phyloP scores from a whole-genome alignment of 2,113 vertebrate genomes.

The Ahaetulla prasina region DNA sequence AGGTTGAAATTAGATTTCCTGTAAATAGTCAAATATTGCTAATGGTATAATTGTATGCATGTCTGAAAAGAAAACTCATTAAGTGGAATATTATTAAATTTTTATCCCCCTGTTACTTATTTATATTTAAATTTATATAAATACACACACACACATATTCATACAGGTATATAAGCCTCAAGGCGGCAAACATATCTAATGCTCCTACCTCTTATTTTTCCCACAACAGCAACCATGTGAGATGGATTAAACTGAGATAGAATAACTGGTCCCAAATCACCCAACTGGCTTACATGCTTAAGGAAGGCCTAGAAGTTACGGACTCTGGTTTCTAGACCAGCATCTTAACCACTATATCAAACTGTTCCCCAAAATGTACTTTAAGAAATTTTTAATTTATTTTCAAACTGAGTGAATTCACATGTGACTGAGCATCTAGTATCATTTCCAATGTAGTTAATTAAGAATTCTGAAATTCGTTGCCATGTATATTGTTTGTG shows the following conservation, averaged over 20 bases:
- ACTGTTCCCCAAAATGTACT: not conserved
- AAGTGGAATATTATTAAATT: not conserved
- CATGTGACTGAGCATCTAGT: not conserved
- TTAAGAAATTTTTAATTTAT: not conserved
- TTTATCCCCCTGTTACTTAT: not conserved
- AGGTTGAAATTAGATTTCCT: no score
- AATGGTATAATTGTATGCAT: not conserved
- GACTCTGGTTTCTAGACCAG: not conserved
- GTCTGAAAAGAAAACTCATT: not conserved
- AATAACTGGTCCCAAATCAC: not conserved
- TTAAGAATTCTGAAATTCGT: not conserved
- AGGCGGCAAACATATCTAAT: not conserved
- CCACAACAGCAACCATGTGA: not conserved
- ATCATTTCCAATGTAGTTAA: not conserved
- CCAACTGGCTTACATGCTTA: not conserved
- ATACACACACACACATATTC: not conserved
- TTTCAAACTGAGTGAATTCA: conserved; percentile 3
- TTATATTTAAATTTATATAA: not conserved
- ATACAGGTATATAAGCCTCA: not conserved
- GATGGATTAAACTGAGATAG: not conserved
- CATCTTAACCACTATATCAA: not conserved
- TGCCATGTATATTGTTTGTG: not conserved
- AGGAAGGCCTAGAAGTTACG: not conserved
- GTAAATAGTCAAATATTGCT: not conserved
- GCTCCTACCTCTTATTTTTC: not conserved